A percentile compares a stretch with the other conserved stretches of the same genome.
phyloP scores from a whole-genome alignment of 2,113 vertebrate species.

The Cochlearius cochlearius region DNA sequence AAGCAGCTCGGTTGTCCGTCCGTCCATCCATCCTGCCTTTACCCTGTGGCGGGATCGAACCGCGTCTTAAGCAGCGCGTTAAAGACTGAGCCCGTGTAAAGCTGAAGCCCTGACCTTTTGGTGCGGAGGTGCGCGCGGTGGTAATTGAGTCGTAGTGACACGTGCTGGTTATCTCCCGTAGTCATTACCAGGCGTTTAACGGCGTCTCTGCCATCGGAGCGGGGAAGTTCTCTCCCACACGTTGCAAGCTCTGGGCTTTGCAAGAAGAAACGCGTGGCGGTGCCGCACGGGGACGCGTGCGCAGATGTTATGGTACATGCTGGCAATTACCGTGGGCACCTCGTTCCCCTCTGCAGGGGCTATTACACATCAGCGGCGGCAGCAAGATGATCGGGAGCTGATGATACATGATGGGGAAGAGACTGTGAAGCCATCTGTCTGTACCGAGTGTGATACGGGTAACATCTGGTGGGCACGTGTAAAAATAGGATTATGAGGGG shows the following conservation, averaged over 20 bases:
- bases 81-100: not conserved
- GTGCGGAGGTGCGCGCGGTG: not conserved
- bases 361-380: not conserved
- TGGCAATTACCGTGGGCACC: not conserved
- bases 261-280: not conserved
- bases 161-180: not conserved
- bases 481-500: not conserved
- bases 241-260: not conserved
- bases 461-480: slow-evolving; percentile 22
- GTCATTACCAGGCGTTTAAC: not conserved
- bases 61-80: rapidly evolving
- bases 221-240: not conserved
- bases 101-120: not conserved
- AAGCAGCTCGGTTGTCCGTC: not conserved
- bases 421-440: slow-evolving; percentile 32
- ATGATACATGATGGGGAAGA: not conserved
- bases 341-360: not conserved
- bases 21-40: not conserved
- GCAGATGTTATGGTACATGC: not conserved
- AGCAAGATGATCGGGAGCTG: not conserved
- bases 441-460: not conserved
- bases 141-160: not conserved
- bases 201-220: rapidly evolving
- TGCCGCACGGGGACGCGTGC: rapidly evolving
- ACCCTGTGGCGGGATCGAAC: rapidly evolving